These are phyloP conservation scores for Dicaeum eximium DNA, from an alignment of 2,113 vertebrate genomes.

Conservation along the genomic window DNA sequence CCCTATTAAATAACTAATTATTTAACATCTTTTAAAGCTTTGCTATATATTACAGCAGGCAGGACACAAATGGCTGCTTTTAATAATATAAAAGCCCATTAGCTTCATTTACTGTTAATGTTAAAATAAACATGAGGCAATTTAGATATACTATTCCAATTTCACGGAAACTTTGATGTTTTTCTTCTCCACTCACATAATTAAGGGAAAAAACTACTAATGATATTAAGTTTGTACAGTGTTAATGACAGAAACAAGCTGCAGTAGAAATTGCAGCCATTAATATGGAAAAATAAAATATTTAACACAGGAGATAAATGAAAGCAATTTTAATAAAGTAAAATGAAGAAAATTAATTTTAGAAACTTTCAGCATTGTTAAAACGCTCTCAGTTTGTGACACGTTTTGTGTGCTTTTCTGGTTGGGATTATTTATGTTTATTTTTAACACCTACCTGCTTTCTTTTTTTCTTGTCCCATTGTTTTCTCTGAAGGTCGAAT, in stretches of 20 bases:
- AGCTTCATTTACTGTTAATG: slow-evolving; percentile 88
- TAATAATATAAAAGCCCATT: slow-evolving; percentile 87
- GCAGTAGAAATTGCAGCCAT: slow-evolving; percentile 80
- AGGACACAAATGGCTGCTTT: slow-evolving; percentile 84
- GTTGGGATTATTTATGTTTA: slow-evolving; percentile 53
- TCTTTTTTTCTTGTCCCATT: not conserved
- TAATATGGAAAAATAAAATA: slow-evolving; percentile 87
- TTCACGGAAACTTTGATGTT: slow-evolving; percentile 87
- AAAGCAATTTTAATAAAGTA: slow-evolving; percentile 83
- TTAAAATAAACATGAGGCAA: slow-evolving; percentile 89
- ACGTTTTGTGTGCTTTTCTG: slow-evolving; percentile 48
- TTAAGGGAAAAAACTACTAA: slow-evolving; percentile 87
- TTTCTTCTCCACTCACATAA: slow-evolving; percentile 86
- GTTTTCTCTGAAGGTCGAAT: not conserved
- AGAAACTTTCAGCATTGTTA: slow-evolving; percentile 69
- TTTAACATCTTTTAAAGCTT: slow-evolving; percentile 83
- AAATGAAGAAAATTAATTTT: slow-evolving; percentile 85
- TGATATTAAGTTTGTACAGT: slow-evolving; percentile 87
- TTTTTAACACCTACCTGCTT: slow-evolving; percentile 8
- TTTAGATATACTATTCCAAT: slow-evolving; percentile 87
- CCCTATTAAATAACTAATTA: slow-evolving; percentile 85
- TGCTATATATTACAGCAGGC: slow-evolving; percentile 76
- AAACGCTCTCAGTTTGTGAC: slow-evolving; percentile 21
- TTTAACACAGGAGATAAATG: slow-evolving; percentile 81
- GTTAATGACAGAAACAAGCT: slow-evolving; percentile 84